Percentiles rank a stretch among this genome's conserved stretches.
Conservation (phyloP, 2,888 invertebrate species). For the Pocota personata region DNA sequence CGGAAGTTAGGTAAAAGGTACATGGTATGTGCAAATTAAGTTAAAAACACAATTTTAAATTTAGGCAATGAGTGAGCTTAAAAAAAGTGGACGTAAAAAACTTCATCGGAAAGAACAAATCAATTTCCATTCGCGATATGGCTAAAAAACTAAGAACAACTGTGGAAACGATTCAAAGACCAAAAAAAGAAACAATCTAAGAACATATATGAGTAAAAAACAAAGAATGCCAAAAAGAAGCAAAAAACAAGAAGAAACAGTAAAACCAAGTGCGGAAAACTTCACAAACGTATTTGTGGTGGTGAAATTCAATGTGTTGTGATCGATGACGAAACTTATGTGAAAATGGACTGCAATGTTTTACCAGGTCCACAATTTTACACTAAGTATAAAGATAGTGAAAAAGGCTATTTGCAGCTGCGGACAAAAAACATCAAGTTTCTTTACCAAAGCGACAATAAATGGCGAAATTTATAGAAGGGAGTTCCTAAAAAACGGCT, state of each 20-base stretch:
- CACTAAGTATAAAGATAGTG: neutral
- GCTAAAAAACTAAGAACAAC: neutral
- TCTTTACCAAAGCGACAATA: no score
- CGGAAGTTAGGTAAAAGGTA: neutral
- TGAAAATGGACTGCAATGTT: neutral
- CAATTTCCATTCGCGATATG: neutral
- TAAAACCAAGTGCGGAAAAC: no score
- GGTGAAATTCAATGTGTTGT: neutral
- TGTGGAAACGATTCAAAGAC: neutral
- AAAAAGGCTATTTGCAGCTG: neutral
- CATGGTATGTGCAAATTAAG: neutral
- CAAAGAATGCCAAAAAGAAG: neutral
- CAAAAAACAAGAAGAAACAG: neutral
- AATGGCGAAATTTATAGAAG: no score
- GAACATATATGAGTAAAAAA: no score
- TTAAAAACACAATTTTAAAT: neutral
- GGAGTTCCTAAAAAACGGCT: no score
- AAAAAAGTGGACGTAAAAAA: neutral
- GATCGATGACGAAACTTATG: neutral
- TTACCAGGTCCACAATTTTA: neutral
- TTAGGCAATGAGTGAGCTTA: neutral
- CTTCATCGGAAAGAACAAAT: neutral
- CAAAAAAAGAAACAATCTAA: neutral
- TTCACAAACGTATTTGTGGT: neutral
- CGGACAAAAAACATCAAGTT: no score